Evolutionary conservation across 2,113 vertebrate species (phyloP).

Genomic region (Gavialis gangeticus): DNA sequence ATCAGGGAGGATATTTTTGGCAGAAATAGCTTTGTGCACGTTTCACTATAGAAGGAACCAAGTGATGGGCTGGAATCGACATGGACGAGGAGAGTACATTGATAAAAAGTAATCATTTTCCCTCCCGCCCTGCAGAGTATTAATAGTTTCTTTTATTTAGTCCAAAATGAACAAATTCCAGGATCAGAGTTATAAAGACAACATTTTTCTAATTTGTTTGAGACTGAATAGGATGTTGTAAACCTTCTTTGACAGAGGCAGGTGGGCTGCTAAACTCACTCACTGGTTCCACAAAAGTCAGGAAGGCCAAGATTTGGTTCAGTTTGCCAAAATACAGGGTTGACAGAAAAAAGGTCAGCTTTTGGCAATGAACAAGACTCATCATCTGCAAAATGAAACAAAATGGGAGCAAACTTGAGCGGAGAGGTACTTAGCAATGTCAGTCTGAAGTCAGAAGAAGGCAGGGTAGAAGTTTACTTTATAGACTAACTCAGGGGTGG

Average conservation of each 20-base stretch:
- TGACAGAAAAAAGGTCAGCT: constrained; percentile 1
- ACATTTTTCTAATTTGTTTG: constrained; percentile 35
- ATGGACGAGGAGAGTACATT: neutral
- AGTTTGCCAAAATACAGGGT: constrained; percentile 3
- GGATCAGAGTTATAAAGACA: constrained; percentile 41
- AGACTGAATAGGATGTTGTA: constrained; percentile 53
- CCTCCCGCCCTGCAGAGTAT: neutral
- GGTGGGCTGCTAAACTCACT: constrained; percentile 46
- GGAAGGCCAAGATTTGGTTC: constrained; percentile 4
- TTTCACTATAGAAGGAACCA: neutral
- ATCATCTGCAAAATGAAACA: constrained; percentile 39
- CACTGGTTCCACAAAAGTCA: neutral
- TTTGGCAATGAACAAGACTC: neutral
- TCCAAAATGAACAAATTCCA: constrained; percentile 40
- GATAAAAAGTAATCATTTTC: constrained; percentile 22
- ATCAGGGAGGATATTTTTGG: neutral
- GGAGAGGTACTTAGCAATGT: neutral
- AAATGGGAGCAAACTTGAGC: constrained; percentile 50
- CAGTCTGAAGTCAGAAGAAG: too few species aligned
- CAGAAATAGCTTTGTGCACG: neutral
- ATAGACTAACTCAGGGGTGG: too few species aligned
- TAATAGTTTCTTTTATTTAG: constrained; percentile 17
- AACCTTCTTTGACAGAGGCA: constrained; percentile 33
- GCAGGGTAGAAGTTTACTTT: too few species aligned
- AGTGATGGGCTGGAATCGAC: neutral